Evolutionary conservation across 2,888 invertebrate genomes (phyloP), one percentile per base, ranked within the genome.

Genomic region (Heliconius erato): DNA sequence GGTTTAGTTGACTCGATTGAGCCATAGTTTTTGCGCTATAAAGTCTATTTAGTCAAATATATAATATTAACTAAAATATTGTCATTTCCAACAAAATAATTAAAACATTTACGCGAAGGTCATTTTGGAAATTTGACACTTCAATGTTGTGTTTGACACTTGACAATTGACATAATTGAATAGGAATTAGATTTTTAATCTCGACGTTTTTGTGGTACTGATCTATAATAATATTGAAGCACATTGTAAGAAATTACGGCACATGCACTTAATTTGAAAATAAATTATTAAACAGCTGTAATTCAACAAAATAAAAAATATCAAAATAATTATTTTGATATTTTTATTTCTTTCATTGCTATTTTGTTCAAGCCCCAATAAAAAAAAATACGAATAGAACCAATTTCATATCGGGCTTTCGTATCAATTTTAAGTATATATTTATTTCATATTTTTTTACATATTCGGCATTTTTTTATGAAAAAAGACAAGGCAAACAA

Each of bases 1-100:
- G 87, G 81, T 90, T 94, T 79, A 96, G 94, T 91, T 95, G 95
- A 88, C 92, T 94, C 63, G 89, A 82, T 86, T 95, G 95, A 87
- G 95, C 93, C 95, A 96, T 96, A 63, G 84, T 86, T 85, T 65
- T 81, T 82, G 83, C 82, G 76, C 35, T 81, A 83, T 69, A 81
- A 84, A 83, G 23, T 86, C 85, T 85, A 71, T 82, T 80, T 80
- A 85, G 67, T 69, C 35, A 49, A 54, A 28, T 83, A 79, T 32
- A 63, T 12, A 23, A 23, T 54, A 23, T 63, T 63, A 44, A 84
- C 74, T 74, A 68, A 40, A 83, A 84, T 44, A 68, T 16, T 76
- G 84, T 85, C 89, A 89, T 91, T 89, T 89, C 88, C 88, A 88
- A 89, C 89, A 87, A 90, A 82, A 82, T 79, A 79, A 82, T 35